A percentile compares a stretch with the other conserved stretches of the same genome.
phyloP scores from a whole-genome alignment of 1,140 invertebrate species.

The Monomorium pharaonis region DNA sequence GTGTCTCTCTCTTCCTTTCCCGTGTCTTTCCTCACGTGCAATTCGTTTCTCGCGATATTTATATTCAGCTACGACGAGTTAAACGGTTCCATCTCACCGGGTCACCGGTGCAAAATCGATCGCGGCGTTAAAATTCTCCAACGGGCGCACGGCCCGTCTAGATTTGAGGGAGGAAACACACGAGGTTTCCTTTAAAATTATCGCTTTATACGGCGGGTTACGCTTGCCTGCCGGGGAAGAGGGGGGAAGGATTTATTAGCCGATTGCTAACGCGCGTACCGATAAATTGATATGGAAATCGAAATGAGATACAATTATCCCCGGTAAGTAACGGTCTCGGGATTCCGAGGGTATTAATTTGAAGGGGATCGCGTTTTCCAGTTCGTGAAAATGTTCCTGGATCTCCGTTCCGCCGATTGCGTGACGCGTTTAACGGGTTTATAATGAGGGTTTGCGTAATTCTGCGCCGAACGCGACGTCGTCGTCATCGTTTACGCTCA shows the following conservation, averaged over 20 bases:
- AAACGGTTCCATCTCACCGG: background rate
- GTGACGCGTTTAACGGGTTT: slow-evolving; percentile 22
- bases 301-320: slow-evolving; percentile 42
- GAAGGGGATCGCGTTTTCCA: background rate
- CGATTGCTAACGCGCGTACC: background rate
- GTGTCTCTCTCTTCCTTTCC: background rate
- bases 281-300: slow-evolving; percentile 27
- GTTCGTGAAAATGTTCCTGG: slow-evolving; percentile 50
- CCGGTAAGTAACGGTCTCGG: slow-evolving; percentile 5
- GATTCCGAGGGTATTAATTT: background rate
- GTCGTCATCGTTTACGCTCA: slow-evolving; percentile 21
- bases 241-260: slow-evolving; percentile 23
- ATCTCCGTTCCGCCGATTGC: slow-evolving; percentile 42
- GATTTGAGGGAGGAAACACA: background rate
- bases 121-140: background rate
- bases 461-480: background rate
- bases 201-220: background rate
- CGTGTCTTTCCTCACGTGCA: background rate
- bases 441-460: slow-evolving; percentile 62
- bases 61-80: background rate
- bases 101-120: background rate
- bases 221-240: too few species aligned
- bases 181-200: background rate
- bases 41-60: slow-evolving; percentile 40
- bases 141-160: background rate